Conservation (phyloP, 1,140 invertebrate species). For the Steinernema feltiae region DNA sequence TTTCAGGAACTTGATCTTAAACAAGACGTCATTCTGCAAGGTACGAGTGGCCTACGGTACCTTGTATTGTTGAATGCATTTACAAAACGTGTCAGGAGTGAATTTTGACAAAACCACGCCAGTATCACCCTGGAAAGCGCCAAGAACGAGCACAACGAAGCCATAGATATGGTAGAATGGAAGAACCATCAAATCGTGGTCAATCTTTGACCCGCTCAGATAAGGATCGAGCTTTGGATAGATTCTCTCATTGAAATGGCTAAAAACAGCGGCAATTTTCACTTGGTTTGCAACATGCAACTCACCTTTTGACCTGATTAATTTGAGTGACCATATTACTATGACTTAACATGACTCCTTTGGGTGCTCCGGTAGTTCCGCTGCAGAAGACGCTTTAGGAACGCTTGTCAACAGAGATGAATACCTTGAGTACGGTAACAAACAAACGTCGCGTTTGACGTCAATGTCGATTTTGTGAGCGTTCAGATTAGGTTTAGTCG, state of each 20-base stretch:
- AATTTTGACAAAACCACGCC: background rate
- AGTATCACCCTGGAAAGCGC: background rate
- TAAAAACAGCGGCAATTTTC: background rate
- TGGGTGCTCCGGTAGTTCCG: constrained; percentile 61
- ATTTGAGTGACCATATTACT: constrained; percentile 65
- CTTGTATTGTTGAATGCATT: background rate
- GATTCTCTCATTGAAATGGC: background rate
- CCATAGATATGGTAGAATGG: constrained; percentile 10
- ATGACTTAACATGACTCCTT: constrained; percentile 61
- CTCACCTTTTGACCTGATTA: constrained; percentile 60
- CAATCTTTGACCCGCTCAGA: background rate
- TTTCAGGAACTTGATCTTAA: constrained; percentile 25
- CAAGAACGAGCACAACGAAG: background rate
- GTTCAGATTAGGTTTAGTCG: background rate
- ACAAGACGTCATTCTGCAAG: constrained; percentile 30
- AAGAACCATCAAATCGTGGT: background rate
- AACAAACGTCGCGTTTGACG: background rate
- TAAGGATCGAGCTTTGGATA: background rate
- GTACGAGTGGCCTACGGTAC: background rate
- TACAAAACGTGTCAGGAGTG: background rate
- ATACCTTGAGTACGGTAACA: background rate
- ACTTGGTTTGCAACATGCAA: background rate
- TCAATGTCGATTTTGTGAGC: background rate
- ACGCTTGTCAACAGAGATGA: background rate
- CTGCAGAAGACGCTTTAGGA: constrained; percentile 60